Evolutionary conservation across 2,888 invertebrate genomes (phyloP).

Genomic region (Caenorhabditis sp.): DNA sequence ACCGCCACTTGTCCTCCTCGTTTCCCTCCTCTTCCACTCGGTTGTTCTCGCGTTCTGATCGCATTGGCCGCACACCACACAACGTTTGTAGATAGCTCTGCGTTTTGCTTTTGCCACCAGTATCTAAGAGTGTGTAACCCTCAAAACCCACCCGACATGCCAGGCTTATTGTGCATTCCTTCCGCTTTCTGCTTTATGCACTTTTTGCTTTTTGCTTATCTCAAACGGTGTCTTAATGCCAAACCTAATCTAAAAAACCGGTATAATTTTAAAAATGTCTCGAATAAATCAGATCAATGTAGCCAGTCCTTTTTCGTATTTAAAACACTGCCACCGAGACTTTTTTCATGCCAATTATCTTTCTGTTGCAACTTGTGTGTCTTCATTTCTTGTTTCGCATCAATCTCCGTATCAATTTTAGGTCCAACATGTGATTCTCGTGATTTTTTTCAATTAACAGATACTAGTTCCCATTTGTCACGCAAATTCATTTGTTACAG

Average conservation of each 20-base stretch:
- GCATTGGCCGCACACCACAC: background rate
- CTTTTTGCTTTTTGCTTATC: slow-evolving; percentile 3
- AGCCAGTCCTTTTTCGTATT: background rate
- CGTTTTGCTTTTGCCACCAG: background rate
- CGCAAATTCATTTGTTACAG: slow-evolving; percentile 6
- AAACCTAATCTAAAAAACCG: no score
- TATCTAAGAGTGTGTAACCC: slow-evolving; percentile 22
- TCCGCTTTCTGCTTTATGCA: slow-evolving; percentile 2
- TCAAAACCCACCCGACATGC: slow-evolving; percentile 25
- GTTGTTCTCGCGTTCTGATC: slow-evolving; percentile 23
- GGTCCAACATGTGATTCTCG: slow-evolving; percentile 1
- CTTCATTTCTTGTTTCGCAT: background rate
- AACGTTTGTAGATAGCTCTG: background rate
- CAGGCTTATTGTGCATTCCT: slow-evolving; percentile 55
- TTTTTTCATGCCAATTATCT: background rate
- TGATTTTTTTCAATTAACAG: background rate
- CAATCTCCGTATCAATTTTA: background rate
- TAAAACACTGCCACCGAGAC: background rate
- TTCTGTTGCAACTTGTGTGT: background rate
- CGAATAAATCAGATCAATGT: background rate
- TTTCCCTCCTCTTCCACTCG: no score
- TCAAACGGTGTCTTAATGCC: slow-evolving; percentile 4
- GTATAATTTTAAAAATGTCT: no score
- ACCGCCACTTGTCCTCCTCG: slow-evolving; percentile 10
- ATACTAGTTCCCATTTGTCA: background rate